Conservation (phyloP, 2,797 vertebrate species). For the Muscicapa comitata region DNA sequence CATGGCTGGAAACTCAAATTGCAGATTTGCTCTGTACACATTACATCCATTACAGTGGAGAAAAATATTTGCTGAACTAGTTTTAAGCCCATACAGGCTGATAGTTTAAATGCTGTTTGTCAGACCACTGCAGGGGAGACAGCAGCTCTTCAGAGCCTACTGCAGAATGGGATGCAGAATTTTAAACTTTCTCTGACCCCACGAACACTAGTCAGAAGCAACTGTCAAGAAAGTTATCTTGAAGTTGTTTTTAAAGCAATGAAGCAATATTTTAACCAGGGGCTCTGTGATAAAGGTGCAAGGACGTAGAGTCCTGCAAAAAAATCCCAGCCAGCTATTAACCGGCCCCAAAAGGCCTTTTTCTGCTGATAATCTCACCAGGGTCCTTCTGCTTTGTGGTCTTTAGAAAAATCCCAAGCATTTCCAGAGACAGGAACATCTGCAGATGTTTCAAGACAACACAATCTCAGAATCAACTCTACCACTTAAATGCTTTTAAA, state of each 20-base stretch:
- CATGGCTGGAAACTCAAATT: neutral
- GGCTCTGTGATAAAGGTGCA: neutral
- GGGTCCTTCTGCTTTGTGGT: neutral
- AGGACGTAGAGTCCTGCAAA: neutral
- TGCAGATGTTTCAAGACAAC: conserved; percentile 9
- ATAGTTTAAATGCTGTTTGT: neutral
- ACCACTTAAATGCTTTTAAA: neutral
- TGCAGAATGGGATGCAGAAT: neutral
- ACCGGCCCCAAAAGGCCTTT: neutral
- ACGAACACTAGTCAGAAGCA: neutral
- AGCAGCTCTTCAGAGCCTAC: neutral
- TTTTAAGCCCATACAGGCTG: neutral
- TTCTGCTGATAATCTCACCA: neutral
- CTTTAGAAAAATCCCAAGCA: conserved; percentile 19
- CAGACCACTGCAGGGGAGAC: neutral
- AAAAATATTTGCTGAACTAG: conserved; percentile 21
- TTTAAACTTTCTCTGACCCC: neutral
- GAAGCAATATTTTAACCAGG: neutral
- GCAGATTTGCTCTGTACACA: neutral
- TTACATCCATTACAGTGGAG: neutral
- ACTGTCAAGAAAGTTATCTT: neutral
- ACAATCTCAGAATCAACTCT: neutral
- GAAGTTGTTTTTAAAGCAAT: neutral
- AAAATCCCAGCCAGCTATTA: neutral
- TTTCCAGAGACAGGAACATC: conserved; percentile 11